Base-by-base conservation (phyloP, 1,140 invertebrate genomes). In the Lucilia sericata region DNA sequence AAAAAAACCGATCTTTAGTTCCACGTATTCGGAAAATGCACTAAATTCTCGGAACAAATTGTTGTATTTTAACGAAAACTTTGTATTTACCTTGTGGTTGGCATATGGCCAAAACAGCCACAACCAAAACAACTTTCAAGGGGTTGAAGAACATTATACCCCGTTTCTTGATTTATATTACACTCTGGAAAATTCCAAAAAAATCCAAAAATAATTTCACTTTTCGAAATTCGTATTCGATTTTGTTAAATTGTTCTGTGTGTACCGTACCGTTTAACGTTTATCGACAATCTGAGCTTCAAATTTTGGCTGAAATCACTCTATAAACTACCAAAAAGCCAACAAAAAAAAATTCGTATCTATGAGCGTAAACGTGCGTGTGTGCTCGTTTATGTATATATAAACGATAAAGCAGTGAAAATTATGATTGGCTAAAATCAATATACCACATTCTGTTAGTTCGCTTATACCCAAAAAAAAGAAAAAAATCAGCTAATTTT, bases 41-140 rank as follows among this genome's bases (percentile, higher is more conserved):
- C 25, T 30, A 2, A 30, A 30, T 30, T 30, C 25, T n/a, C n/a
- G n/a, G n/a, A n/a, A n/a, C n/a, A n/a, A n/a, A n/a, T n/a, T n/a
- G n/a, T n/a, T n/a, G n/a, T n/a, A 82, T 30, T 8, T 7, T 42
- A 0, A 42, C 5, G 42, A 42, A 42, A 42, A 8, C 14, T n/a
- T 3, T 74, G n/a, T 19, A 88, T 90, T 90, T 90, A 90, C 88
- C 88, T 90, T 90, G 88, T 82, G 88, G 88, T 88, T 90, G 88
- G 88, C 88, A 90, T 90, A 89, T 88, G 87, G 88, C 87, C 85
- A 90, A 83, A 85, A 89, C 84, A 86, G 87, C 86, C 86, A 90
- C 87, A 90, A 90, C 88, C 88, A 90, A 90, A 90, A 87, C 88
- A 87, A 87, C 86, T 55, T 19, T 8, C 34, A 65, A 25, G n/a